Percentiles rank a stretch among this genome's conserved stretches.
phyloP scores from a whole-genome alignment of 2,888 invertebrate genomes.

The Melanargia galathea region DNA sequence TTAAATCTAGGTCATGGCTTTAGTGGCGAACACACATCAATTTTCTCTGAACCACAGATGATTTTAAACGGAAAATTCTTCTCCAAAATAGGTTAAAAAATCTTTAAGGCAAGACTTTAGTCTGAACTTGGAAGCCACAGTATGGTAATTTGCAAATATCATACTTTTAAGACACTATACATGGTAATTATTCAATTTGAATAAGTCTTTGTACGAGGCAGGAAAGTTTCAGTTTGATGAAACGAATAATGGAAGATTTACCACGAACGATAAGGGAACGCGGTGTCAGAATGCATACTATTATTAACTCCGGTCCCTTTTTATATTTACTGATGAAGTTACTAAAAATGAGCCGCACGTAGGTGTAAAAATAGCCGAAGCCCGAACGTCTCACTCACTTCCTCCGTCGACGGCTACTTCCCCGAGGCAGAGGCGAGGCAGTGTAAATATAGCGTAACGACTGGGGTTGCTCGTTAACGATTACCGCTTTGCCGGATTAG shows the following conservation, averaged over 20 bases:
- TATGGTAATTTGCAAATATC: no score
- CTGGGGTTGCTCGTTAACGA: constrained; percentile 27
- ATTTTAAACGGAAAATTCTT: no score
- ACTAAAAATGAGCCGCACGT: constrained; percentile 25
- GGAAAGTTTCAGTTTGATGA: no score
- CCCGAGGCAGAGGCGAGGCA: background rate
- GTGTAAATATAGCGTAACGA: constrained; percentile 32
- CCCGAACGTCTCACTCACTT: constrained; percentile 27
- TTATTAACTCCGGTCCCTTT: constrained; percentile 24
- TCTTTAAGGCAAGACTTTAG: no score
- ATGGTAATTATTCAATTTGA: no score
- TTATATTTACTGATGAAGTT: constrained; percentile 25
- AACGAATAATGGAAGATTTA: background rate
- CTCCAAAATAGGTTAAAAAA: no score
- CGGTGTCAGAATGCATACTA: constrained; percentile 13
- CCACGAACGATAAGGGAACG: constrained; percentile 8
- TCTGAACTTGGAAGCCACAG: no score
- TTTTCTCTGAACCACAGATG: no score
- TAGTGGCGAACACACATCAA: no score
- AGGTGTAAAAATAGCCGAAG: constrained; percentile 21
- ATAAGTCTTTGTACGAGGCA: no score
- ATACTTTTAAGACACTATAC: no score
- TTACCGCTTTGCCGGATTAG: constrained; percentile 23
- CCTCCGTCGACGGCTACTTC: constrained; percentile 26
- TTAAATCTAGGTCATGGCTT: no score